Base-by-base conservation (phyloP, 1,140 invertebrate species). In the Drosophila kepulauana region DNA sequence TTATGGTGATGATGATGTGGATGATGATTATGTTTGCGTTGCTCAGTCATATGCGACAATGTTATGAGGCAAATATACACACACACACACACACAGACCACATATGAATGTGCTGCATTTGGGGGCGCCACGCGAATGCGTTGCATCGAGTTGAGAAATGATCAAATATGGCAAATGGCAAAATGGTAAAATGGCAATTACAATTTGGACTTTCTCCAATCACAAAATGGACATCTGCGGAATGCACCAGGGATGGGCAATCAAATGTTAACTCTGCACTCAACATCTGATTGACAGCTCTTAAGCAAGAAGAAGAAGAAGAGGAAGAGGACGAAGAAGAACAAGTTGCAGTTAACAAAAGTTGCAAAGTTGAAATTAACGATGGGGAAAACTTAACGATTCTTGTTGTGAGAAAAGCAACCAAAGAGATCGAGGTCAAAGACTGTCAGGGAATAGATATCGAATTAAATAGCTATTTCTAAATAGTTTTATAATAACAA, bases 131-230 rank as follows among this genome's bases (percentile, higher is more conserved):
- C 62, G 52, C 61, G 45, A 70, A 35, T 46, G 15, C 20, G 11
- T 30, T 61, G 67, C 67, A 54, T 15, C 64, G 35, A 7, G 35
- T 54, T 2, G 48, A 46, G 65, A 74, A 56, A 69, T 74, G 35
- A 68, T 69, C 66, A 75, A 75, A 78, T 65, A 46, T 63, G 51
- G 38, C 28, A 67, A 67, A 69, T 49, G 38, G 45, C 64, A 68
- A 57, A 62, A 69, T 56, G 64, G 81, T 61, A 65, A 25, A 75
- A 66, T 65, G 70, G 70, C 79, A 82, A 58, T 62, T 84, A 78
- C 66, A 70, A 59, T 57, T 70, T 58, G 51, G 52, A 75, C 72
- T 75, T 75, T 75, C 72, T 70, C 72, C 72, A 63, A 75, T 70
- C 72, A 70, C 57, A 63, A 67, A 57, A 59, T 67, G 43, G 54